These are phyloP conservation scores for Gymnocheta viridis DNA, from an alignment of 2,888 invertebrate species.

Conservation along the genomic window DNA sequence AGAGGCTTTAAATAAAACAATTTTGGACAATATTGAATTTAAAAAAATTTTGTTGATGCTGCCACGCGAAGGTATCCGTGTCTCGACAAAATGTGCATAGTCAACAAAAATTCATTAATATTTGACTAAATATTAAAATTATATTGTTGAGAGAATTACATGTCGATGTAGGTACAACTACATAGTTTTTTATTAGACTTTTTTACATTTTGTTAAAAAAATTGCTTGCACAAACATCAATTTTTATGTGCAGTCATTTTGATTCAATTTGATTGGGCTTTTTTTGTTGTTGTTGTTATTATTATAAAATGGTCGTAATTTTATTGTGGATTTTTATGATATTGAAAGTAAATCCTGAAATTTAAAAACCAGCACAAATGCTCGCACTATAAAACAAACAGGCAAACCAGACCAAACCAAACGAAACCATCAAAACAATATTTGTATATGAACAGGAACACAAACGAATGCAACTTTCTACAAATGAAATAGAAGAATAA, in stretches of 20 bases:
- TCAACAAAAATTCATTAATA: constrained; percentile 52
- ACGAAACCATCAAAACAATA: not conserved
- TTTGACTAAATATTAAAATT: constrained; percentile 40
- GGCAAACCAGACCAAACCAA: not conserved
- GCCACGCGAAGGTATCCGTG: not conserved
- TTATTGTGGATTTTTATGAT: constrained; percentile 62
- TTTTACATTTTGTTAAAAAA: constrained; percentile 26
- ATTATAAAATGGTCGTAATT: constrained; percentile 55
- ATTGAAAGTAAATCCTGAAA: constrained; percentile 67
- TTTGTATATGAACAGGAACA: not conserved
- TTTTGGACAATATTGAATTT: constrained; percentile 17
- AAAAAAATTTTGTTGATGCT: constrained; percentile 24
- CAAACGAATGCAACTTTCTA: constrained; percentile 15
- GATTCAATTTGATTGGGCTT: constrained; percentile 55
- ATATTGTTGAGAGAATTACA: constrained; percentile 25
- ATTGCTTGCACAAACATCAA: constrained; percentile 41
- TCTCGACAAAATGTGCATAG: constrained; percentile 9
- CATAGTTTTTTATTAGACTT: constrained; percentile 17
- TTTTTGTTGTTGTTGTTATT: constrained; percentile 8
- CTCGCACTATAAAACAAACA: constrained; percentile 38
- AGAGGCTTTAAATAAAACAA: not conserved
- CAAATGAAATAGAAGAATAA: constrained; percentile 48
- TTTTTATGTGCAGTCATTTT: constrained; percentile 64
- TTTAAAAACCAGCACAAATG: constrained; percentile 55
- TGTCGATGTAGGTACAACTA: not conserved